These are phyloP conservation scores for Geotrypetes seraphini DNA, from an alignment of 2,797 vertebrate genomes.

Conservation along the genomic window DNA sequence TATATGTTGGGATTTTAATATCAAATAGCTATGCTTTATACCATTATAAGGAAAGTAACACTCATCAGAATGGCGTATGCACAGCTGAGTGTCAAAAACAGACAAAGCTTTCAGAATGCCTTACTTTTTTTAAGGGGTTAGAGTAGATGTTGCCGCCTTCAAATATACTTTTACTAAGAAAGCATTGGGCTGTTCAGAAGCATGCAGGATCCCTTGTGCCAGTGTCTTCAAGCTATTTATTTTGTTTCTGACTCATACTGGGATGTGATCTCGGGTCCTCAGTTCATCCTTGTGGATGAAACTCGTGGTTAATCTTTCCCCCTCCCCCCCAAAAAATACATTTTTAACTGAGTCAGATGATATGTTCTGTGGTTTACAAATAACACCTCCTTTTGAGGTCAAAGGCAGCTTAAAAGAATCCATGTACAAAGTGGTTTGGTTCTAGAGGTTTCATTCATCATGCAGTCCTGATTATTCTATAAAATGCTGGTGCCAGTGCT, in stretches of 20 bases:
- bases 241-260: constrained; percentile 6
- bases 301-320: constrained; percentile 26
- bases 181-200: constrained; percentile 5
- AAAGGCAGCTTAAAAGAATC: constrained; percentile 22
- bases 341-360: constrained; percentile 20
- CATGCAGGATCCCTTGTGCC: constrained; percentile 11
- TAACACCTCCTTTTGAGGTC: constrained; percentile 27
- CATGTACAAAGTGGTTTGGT: constrained; percentile 30
- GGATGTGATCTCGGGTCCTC: constrained; percentile 9
- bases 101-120: no score
- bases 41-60: no score
- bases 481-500: constrained; percentile 14
- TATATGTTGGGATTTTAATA: no score
- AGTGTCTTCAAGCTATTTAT: background rate
- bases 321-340: no score
- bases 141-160: no score
- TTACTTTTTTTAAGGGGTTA: background rate
- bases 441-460: constrained; percentile 28
- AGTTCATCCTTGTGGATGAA: constrained; percentile 16
- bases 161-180: background rate
- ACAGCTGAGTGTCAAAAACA: no score
- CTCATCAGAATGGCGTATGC: no score
- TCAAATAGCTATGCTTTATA: no score
- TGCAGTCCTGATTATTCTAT: constrained; percentile 14
- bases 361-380: constrained; percentile 28